These are phyloP conservation scores for Cololabis saira DNA, from an alignment of 2,113 vertebrate species.

Conservation along the genomic window DNA sequence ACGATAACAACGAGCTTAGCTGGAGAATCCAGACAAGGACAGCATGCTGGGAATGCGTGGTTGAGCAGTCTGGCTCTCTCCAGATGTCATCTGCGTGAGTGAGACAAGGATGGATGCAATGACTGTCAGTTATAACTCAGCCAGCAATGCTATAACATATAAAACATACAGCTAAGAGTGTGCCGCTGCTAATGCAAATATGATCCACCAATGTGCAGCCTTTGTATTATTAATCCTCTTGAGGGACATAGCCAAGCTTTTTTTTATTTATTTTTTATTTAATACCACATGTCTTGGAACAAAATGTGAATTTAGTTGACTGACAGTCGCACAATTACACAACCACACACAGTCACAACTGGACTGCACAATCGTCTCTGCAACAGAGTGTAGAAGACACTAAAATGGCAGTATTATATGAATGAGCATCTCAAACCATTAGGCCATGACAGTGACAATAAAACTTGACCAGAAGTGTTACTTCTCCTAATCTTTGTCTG, in stretches of 20 bases:
- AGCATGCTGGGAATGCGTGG: slow-evolving; percentile 2
- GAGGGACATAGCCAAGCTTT: slow-evolving; percentile 3
- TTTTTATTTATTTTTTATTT: not conserved
- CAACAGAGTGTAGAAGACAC: slow-evolving; percentile 29
- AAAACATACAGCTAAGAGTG: not conserved
- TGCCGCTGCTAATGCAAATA: slow-evolving; percentile 3
- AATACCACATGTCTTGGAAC: slow-evolving; percentile 45
- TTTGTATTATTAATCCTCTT: slow-evolving; percentile 29
- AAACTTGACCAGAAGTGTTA: slow-evolving; percentile 68
- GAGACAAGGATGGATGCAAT: slow-evolving; percentile 3
- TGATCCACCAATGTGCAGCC: not conserved
- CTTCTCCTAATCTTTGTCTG: slow-evolving; percentile 44
- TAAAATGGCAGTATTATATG: slow-evolving; percentile 58
- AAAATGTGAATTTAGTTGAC: slow-evolving; percentile 51
- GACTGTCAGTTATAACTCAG: not conserved
- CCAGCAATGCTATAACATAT: not conserved
- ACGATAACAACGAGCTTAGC: not conserved
- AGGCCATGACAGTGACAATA: slow-evolving; percentile 65
- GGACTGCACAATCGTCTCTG: slow-evolving; percentile 43
- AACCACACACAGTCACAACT: slow-evolving; percentile 26
- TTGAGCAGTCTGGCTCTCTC: not conserved
- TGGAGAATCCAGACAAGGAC: slow-evolving; percentile 7
- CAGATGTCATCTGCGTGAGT: not conserved
- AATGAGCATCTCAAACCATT: slow-evolving; percentile 62
- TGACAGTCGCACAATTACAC: slow-evolving; percentile 44